Evolutionary conservation across 2,797 vertebrate genomes (phyloP).

Genomic region (Tamandua tetradactyla): DNA sequence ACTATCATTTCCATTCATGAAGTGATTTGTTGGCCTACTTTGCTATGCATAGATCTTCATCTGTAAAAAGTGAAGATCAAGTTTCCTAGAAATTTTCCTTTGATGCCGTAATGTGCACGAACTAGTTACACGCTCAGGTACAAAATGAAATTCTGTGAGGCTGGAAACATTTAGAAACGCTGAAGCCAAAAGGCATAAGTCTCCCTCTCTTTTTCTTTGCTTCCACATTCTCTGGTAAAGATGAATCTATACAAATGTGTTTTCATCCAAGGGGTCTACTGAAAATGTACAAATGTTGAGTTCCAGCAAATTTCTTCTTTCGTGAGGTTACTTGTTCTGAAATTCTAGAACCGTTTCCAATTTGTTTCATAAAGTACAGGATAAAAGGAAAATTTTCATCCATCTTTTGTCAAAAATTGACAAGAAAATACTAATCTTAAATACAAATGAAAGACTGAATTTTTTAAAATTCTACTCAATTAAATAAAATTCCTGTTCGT

Average conservation of each 20-base stretch:
- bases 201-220: not conserved
- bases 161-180: not conserved
- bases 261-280: not conserved
- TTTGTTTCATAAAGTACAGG: not conserved
- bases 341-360: conserved; percentile 6
- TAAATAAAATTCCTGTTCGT: not conserved
- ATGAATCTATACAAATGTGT: not conserved
- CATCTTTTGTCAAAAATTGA: not conserved
- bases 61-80: not conserved
- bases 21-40: not conserved
- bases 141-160: not conserved
- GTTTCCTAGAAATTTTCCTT: not conserved
- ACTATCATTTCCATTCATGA: conserved; percentile 5
- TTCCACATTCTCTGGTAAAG: conserved; percentile 18
- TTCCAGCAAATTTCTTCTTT: conserved; percentile 5
- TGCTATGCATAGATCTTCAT: not conserved
- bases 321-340: not conserved
- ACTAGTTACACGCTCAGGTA: not conserved
- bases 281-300: conserved; percentile 26
- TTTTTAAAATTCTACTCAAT: not conserved
- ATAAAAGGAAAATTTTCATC: not conserved
- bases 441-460: not conserved
- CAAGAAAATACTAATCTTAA: not conserved
- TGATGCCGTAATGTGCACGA: not conserved
- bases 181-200: not conserved